Evolutionary conservation across 2,888 invertebrate genomes (phyloP).

Genomic region (Chrysina gloriosa): DNA sequence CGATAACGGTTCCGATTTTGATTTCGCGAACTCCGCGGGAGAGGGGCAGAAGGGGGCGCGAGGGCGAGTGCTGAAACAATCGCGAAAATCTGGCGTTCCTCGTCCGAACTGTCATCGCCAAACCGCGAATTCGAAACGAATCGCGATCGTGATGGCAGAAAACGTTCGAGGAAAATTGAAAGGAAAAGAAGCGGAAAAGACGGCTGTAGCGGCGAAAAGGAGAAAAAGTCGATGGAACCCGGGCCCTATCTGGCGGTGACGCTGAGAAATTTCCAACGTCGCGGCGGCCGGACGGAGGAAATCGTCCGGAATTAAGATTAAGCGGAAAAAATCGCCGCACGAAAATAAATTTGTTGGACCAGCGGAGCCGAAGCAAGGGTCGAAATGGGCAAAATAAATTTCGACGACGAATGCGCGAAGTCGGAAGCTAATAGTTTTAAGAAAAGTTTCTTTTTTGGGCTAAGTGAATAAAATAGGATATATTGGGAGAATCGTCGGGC

Average conservation of each 20-base stretch:
- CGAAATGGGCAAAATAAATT: slow-evolving; percentile 2
- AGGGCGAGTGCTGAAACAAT: slow-evolving; percentile 12
- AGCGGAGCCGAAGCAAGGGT: background rate
- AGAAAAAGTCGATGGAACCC: background rate
- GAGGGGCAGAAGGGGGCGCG: background rate
- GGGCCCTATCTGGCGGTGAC: slow-evolving; percentile 1
- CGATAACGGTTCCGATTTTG: slow-evolving; percentile 13
- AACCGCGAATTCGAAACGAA: slow-evolving; percentile 13
- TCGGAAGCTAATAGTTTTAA: background rate
- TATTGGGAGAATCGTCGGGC: too few species aligned
- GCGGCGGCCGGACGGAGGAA: slow-evolving; percentile 1
- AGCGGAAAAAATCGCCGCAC: slow-evolving; percentile 2
- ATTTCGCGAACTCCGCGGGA: background rate
- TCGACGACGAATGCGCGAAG: background rate
- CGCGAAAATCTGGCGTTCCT: slow-evolving; percentile 3
- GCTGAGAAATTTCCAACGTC: background rate
- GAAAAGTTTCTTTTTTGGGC: background rate
- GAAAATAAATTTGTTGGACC: background rate
- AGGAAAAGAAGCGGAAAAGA: background rate
- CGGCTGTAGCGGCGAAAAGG: background rate
- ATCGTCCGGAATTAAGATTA: slow-evolving; percentile 13
- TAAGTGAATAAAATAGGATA: too few species aligned
- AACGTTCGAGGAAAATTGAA: slow-evolving; percentile 4
- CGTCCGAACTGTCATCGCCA: slow-evolving; percentile 30
- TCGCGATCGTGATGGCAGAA: slow-evolving; percentile 1